Evolutionary conservation across 2,113 vertebrate genomes (phyloP), one percentile per base, ranked within the genome.

Genomic region (Cariama cristata): DNA sequence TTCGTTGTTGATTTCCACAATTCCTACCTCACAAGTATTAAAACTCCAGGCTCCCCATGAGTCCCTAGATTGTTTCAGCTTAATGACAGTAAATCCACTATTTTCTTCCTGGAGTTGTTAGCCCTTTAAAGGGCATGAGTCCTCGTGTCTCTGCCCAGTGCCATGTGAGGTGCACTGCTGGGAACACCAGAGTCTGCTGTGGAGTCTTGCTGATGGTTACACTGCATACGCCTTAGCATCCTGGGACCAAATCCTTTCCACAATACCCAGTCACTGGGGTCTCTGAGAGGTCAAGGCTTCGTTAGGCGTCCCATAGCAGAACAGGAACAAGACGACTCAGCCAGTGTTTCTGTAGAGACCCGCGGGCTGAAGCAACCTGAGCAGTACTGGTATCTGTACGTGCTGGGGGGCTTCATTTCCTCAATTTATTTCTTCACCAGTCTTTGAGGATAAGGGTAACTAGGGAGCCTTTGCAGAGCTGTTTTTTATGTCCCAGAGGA

Each of bases 1-100:
- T 95, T 95, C 53, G 66, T 93, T 95, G 93, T 79, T 94, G 90
- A 96, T 95, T 96, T 94, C 93, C 66, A 81, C 80, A 33, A 28
- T 73, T 88, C 87, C 62, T 93, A 40, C 89, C 73, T 96, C 56
- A 49, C 64, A 64, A 75, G 80, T 69, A 81, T 85, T 87, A 81
- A 72, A 96, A 73, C 73, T 87, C 56, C 38, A 42, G 79, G 32
- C 67, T 91, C 67, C 88, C 80, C 42, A 4, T 33, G 44, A 88
- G 56, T 72, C 30, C 40, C 49, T 53, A 24, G 82, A 60, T 72
- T 75, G 62, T 62, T 94, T 69, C 16, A 27, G 52, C 24, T 86
- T 91, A 91, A 49, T n/a, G n/a, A 35, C 10, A 24, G 33, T 55
- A 71, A 92, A 95, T 77, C 47, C 50, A 74, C 28, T 47, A 14